Conservation (phyloP, 2,797 vertebrate species). For the Oreonectes daqikongensis region DNA sequence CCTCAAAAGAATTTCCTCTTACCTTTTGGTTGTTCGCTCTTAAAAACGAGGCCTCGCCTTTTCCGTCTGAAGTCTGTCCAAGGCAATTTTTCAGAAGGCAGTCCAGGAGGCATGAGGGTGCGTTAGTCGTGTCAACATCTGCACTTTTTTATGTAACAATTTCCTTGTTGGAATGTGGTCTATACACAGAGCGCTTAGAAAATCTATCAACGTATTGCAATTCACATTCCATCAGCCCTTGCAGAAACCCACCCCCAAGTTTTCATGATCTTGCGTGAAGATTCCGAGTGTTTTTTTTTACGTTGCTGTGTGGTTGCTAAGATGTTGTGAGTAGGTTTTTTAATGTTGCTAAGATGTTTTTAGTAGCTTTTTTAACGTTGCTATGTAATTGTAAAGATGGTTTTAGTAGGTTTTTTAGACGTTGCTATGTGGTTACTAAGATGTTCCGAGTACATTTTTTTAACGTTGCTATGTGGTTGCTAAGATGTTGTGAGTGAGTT, state of each 20-base stretch:
- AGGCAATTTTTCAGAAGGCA: conserved; percentile 42
- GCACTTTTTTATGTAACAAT: conserved; percentile 27
- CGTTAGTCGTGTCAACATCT: conserved; percentile 37
- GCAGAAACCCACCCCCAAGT: neutral
- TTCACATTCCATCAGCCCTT: neutral
- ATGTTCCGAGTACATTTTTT: too few relatives aligned
- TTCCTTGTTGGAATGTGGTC: conserved; percentile 8
- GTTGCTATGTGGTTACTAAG: too few relatives aligned
- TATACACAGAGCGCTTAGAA: neutral
- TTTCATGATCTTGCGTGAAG: neutral
- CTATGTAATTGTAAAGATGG: too few relatives aligned
- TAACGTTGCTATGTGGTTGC: too few relatives aligned
- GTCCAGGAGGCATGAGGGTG: conserved; percentile 27
- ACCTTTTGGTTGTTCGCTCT: conserved; percentile 19
- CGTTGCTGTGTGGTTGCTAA: neutral
- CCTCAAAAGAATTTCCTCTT: conserved; percentile 43
- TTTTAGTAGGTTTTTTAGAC: too few relatives aligned
- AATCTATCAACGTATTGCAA: neutral
- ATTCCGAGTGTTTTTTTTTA: too few relatives aligned
- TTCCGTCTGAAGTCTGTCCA: conserved; percentile 47
- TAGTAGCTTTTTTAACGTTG: too few relatives aligned
- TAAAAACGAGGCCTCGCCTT: neutral
- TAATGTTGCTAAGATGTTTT: neutral
- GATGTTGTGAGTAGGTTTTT: neutral
- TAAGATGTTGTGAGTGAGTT: too few relatives aligned